Conservation (phyloP, 2,113 vertebrate species). For the Rafetus swinhoei region DNA sequence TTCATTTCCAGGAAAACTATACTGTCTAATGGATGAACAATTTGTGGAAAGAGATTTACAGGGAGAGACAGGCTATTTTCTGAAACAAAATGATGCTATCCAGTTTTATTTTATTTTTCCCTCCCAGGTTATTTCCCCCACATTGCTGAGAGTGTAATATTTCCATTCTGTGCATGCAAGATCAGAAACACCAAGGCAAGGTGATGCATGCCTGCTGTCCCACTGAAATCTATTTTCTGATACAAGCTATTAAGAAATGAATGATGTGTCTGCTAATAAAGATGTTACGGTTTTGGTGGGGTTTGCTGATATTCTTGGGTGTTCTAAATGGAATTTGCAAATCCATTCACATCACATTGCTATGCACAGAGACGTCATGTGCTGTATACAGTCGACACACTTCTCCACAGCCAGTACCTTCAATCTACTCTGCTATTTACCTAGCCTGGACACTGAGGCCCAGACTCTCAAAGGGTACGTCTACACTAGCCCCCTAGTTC, state of each 20-base stretch:
- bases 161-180: not conserved
- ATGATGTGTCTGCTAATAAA: not conserved
- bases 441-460: not conserved
- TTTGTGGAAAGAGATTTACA: not conserved
- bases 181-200: not conserved
- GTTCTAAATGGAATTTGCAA: not conserved
- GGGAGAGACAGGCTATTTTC: not conserved
- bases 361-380: not conserved
- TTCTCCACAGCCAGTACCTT: not conserved
- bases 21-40: not conserved
- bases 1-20: not conserved
- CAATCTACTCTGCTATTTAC: accelerated
- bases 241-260: not conserved
- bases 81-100: not conserved
- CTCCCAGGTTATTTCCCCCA: not conserved
- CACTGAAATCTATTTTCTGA: not conserved
- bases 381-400: accelerated
- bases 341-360: not conserved
- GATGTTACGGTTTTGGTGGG: not conserved
- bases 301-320: not conserved
- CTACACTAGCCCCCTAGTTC: no score
- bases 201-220: not conserved
- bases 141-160: not conserved
- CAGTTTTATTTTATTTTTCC: not conserved
- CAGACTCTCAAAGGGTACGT: not conserved